A percentile compares a stretch with the other conserved stretches of the same genome.
Conservation (phyloP, 2,888 invertebrate genomes). For the Octodonta nipae region DNA sequence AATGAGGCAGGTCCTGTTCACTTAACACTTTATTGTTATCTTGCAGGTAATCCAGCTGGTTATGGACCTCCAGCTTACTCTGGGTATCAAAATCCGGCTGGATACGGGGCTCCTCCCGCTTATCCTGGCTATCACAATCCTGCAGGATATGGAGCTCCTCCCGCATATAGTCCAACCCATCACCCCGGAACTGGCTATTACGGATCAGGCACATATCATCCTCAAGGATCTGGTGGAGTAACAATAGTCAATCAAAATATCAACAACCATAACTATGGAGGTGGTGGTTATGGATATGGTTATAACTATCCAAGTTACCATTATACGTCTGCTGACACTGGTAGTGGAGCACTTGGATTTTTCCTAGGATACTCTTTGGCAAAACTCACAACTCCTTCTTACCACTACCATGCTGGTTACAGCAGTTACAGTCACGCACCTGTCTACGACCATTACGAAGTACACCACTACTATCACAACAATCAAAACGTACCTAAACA, state of each 20-base stretch:
- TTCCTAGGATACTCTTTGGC: constrained; percentile 26
- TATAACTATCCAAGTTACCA: constrained; percentile 18
- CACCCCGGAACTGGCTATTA: constrained; percentile 10
- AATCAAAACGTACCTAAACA: constrained; percentile 22
- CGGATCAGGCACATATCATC: constrained; percentile 10
- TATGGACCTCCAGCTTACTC: constrained; percentile 12
- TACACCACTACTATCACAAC: constrained; percentile 33
- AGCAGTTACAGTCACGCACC: constrained; percentile 20
- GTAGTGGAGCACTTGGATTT: constrained; percentile 25
- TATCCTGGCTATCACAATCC: constrained; percentile 18
- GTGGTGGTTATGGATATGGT: constrained; percentile 13
- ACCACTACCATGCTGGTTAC: constrained; percentile 18
- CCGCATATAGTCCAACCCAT: constrained; percentile 10
- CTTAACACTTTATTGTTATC: constrained; percentile 12
- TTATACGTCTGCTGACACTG: constrained; percentile 20
- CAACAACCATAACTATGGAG: constrained; percentile 19
- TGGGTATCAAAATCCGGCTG: constrained; percentile 9
- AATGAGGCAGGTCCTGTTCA: constrained; percentile 12
- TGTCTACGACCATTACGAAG: constrained; percentile 27
- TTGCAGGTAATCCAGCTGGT: constrained; percentile 15
- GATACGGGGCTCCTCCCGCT: constrained; percentile 18
- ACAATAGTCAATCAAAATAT: constrained; percentile 23
- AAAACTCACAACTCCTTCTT: constrained; percentile 24
- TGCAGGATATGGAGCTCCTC: constrained; percentile 8
- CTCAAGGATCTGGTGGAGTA: constrained; percentile 11